Percentiles rank a stretch among this genome's conserved stretches.
phyloP scores from a whole-genome alignment of 2,888 invertebrate species.

The Suillia variegata region DNA sequence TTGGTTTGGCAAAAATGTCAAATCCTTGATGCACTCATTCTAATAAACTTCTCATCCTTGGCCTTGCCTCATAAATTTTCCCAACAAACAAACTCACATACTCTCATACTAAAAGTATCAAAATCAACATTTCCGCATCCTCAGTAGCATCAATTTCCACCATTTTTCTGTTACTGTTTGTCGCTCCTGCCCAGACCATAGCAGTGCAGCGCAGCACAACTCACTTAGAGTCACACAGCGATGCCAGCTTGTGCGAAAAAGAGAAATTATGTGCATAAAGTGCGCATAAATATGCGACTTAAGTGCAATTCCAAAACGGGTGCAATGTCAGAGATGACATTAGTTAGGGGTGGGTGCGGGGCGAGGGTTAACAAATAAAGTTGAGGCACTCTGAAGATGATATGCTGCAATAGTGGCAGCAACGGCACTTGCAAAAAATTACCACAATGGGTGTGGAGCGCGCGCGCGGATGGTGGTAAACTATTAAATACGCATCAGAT shows the following conservation, averaged over 20 bases:
- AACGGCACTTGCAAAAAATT: too few relatives aligned
- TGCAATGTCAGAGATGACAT: not conserved
- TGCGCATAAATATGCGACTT: slow-evolving; percentile 19
- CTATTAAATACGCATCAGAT: slow-evolving; percentile 19
- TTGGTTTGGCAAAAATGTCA: too few relatives aligned
- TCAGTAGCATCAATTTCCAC: slow-evolving; percentile 5
- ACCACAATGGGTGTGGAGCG: too few relatives aligned
- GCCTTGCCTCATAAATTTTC: slow-evolving; percentile 3
- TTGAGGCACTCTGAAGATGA: not conserved
- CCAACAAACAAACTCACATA: not conserved
- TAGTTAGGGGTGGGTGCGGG: not conserved
- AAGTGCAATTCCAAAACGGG: slow-evolving; percentile 18
- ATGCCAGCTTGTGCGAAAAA: slow-evolving; percentile 13
- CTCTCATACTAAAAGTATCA: too few relatives aligned
- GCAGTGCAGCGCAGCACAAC: slow-evolving; percentile 2
- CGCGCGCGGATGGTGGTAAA: too few relatives aligned
- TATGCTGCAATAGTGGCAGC: not conserved
- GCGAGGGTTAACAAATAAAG: too few relatives aligned
- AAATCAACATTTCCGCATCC: slow-evolving; percentile 10
- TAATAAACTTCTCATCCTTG: slow-evolving; percentile 14
- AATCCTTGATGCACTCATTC: not conserved
- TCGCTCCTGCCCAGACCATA: too few relatives aligned
- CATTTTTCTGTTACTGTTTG: not conserved
- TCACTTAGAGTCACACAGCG: slow-evolving; percentile 8
- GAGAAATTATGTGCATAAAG: slow-evolving; percentile 15